Percentiles rank a stretch among this genome's conserved stretches.
Conservation (phyloP, 2,797 vertebrate species). For the Mormyrops attenuatus region DNA sequence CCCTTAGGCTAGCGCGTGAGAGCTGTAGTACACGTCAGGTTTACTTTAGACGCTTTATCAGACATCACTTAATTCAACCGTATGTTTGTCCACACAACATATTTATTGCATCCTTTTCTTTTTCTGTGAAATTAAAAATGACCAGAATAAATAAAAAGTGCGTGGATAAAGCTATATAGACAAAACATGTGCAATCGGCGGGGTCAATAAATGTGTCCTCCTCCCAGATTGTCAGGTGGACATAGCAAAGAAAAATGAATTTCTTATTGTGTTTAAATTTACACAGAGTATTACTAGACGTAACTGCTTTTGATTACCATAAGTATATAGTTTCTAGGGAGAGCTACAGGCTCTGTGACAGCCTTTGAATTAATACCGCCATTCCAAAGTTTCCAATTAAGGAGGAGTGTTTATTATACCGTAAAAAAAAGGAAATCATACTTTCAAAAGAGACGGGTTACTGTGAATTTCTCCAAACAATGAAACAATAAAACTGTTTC, state of each 20-base stretch:
- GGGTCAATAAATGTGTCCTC: neutral
- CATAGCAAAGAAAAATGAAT: neutral
- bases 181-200: neutral
- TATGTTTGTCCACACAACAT: neutral
- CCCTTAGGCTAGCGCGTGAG: neutral
- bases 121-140: neutral
- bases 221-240: neutral
- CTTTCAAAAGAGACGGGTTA: neutral
- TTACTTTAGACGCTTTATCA: neutral
- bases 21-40: neutral
- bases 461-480: neutral
- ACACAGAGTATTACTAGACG: neutral
- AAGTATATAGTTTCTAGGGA: neutral
- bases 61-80: neutral
- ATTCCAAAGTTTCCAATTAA: neutral
- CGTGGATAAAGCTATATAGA: neutral
- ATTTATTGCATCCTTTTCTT: neutral
- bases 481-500: neutral
- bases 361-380: neutral
- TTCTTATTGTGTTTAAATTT: neutral
- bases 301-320: slow-evolving; percentile 4
- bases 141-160: neutral
- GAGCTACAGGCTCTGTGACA: neutral
- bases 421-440: neutral
- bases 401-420: neutral